phyloP scores from a whole-genome alignment of 92 coral and sea anemone genomes.

The Isaurus tuberculatus region DNA sequence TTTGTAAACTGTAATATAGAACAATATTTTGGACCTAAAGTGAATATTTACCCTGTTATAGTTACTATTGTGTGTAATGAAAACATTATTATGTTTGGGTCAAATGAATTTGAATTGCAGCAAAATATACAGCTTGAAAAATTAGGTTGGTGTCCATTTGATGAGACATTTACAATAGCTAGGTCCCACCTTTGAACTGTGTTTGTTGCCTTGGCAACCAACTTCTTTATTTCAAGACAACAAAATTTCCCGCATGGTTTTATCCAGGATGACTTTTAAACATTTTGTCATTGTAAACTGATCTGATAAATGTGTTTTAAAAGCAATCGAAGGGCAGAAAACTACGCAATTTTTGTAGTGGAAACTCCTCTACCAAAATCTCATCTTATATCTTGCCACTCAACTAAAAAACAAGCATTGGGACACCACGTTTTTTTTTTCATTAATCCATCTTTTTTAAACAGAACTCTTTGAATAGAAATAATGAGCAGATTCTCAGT shows the following conservation, averaged over 20 bases:
- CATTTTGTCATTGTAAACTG: too few species aligned
- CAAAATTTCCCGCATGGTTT: not conserved
- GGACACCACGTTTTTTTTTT: too few species aligned
- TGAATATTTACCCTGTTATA: not conserved
- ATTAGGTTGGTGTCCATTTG: not conserved
- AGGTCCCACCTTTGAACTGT: not conserved
- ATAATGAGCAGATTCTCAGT: too few species aligned
- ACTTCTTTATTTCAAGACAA: not conserved
- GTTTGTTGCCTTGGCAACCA: not conserved
- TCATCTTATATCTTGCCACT: too few species aligned
- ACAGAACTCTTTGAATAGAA: too few species aligned
- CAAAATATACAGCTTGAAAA: not conserved
- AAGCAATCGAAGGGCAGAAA: not conserved
- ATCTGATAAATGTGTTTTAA: constrained; percentile 2
- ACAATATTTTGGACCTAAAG: not conserved
- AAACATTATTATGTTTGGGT: not conserved
- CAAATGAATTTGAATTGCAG: not conserved
- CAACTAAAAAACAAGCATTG: too few species aligned
- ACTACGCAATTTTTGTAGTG: too few species aligned
- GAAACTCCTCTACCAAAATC: too few species aligned
- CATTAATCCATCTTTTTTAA: too few species aligned
- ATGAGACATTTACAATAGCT: not conserved
- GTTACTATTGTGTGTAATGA: not conserved
- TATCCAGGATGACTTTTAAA: not conserved
- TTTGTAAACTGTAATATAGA: not conserved